Evolutionary conservation across 2,113 vertebrate species (phyloP), one percentile per base, ranked within the genome.

Genomic region (Blennius ocellaris): DNA sequence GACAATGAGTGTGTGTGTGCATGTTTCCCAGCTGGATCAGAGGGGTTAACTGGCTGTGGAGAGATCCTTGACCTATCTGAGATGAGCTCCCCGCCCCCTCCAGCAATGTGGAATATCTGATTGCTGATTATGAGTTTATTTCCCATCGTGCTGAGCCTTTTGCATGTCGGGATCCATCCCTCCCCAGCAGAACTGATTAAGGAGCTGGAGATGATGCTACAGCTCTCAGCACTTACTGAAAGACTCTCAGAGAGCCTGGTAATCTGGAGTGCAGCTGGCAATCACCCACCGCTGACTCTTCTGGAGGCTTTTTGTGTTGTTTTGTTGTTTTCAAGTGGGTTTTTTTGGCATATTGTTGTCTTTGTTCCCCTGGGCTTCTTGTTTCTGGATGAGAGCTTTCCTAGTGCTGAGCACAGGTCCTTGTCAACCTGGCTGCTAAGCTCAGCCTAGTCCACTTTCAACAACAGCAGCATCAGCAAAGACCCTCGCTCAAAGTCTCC

Each of bases 51-150:
- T 56, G 87, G 75, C 84, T 87, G 85, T 92, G 89, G 87, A 93
- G 91, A 93, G 91, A 89, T 90, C 82, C 88, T 93, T 94, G 93
- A 94, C 93, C 93, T 91, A 88, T 81, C 81, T 86, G 88, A 88
- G 90, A 89, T 79, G 83, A 89, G 85, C 77, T 78, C 75, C 69
- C 85, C 79, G 44, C 82, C 78, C 89, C 90, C 87, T 88, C 79
- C 6, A 67, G 84, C 87, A 86, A 89, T 85, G 87, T 85, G 77
- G 87, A 89, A 90, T 89, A 90, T 88, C 89, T 93, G 93, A 94
- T 94, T 94, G 92, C 93, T 94, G 93, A 93, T 93, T 93, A 93
- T 90, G 90, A 93, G 89, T 89, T 90, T 87, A 86, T 90, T 89
- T 87, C 92, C 92, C 80, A 87, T 91, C 77, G 87, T 50, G 93